A percentile compares a stretch with the other conserved stretches of the same genome.
Evolutionary conservation across 2,888 invertebrate genomes (phyloP).

Genomic region (Osedax fenrisi): DNA sequence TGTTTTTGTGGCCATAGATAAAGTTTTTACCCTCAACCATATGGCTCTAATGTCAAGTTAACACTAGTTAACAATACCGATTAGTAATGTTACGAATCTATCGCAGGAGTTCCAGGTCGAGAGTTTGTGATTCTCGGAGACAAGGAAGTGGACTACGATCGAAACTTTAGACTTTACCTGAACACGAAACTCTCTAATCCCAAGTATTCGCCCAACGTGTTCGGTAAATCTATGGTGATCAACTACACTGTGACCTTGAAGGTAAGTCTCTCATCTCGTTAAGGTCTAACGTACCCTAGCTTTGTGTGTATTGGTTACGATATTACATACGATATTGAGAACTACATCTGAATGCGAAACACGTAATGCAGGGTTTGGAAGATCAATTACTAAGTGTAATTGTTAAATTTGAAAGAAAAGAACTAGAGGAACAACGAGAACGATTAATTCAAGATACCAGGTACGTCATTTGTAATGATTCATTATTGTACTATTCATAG

Average conservation of each 20-base stretch:
- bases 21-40: too few species aligned
- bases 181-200: conserved; percentile 82
- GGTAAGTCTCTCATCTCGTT: conserved; percentile 50
- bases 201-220: conserved; percentile 70
- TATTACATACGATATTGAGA: too few species aligned
- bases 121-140: conserved; percentile 75
- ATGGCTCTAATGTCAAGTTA: too few species aligned
- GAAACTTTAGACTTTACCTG: conserved; percentile 73
- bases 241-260: conserved; percentile 78
- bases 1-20: too few species aligned
- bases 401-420: conserved; percentile 71
- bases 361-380: conserved; percentile 79
- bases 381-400: conserved; percentile 80
- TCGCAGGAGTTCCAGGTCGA: conserved; percentile 59
- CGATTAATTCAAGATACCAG: conserved; percentile 68
- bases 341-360: too few species aligned
- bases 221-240: conserved; percentile 74
- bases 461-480: conserved; percentile 32
- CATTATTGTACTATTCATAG: neutral
- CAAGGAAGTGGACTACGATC: conserved; percentile 77
- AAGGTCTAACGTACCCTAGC: too few species aligned
- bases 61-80: too few species aligned
- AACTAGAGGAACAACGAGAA: conserved; percentile 76
- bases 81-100: too few species aligned
- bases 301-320: too few species aligned